Conservation (phyloP, 2,797 vertebrate species). For the Erithacus rubecula region DNA sequence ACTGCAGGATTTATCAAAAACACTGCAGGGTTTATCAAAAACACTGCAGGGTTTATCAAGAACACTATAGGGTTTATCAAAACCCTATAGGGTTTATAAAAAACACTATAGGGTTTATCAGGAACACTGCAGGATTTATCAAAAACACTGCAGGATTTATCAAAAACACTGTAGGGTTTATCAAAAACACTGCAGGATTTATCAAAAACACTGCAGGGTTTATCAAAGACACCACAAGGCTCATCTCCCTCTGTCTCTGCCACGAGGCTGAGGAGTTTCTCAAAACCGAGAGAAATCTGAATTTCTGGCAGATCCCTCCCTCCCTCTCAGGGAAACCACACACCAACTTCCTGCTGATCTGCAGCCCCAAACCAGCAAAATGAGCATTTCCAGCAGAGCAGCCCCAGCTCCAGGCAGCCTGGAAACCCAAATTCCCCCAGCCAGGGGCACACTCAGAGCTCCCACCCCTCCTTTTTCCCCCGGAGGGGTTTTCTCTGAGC, state of each 20-base stretch:
- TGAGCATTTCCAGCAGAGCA: rapidly evolving
- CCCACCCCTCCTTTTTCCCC: rapidly evolving
- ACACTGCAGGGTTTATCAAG: not conserved
- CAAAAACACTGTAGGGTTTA: not conserved
- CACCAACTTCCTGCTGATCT: too few species aligned
- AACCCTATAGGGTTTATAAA: too few species aligned
- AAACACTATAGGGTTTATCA: too few species aligned
- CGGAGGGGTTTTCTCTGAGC: rapidly evolving
- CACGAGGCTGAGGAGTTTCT: not conserved
- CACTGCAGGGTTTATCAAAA: not conserved
- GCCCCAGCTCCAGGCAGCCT: not conserved
- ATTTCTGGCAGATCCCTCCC: not conserved
- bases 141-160: too few species aligned
- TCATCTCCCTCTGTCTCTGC: not conserved
- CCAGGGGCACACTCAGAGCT: not conserved
- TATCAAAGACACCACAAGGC: not conserved
- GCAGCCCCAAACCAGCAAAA: not conserved
- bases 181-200: too few species aligned
- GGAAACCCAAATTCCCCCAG: not conserved
- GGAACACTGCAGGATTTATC: not conserved
- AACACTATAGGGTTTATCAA: not conserved
- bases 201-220: not conserved
- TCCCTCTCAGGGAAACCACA: not conserved
- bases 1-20: too few species aligned
- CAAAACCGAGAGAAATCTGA: rapidly evolving